Evolutionary conservation across 2,797 vertebrate species (phyloP).

Genomic region (Chelon auratus): DNA sequence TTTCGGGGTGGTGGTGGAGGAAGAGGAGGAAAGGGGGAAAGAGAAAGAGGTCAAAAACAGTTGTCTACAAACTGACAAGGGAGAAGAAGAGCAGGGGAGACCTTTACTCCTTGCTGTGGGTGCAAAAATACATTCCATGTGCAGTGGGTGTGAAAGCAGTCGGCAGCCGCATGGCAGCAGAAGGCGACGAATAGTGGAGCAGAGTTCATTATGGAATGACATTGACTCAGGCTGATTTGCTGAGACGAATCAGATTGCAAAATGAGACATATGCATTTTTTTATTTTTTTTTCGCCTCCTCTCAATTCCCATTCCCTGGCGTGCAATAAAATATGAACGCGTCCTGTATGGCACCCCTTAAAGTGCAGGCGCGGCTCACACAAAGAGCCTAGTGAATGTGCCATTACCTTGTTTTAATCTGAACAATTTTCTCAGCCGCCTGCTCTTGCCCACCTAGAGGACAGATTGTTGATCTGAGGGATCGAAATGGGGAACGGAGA

Average conservation of each 20-base stretch:
- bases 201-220: constrained; percentile 81
- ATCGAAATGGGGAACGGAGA: constrained; percentile 60
- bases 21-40: constrained; percentile 18
- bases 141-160: constrained; percentile 52
- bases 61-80: constrained; percentile 58
- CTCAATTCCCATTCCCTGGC: constrained; percentile 67
- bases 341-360: constrained; percentile 75
- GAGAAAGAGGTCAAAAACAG: constrained; percentile 26
- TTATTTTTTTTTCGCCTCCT: constrained; percentile 9
- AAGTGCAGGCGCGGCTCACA: constrained; percentile 78
- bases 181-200: constrained; percentile 55
- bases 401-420: constrained; percentile 86
- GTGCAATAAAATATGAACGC: constrained; percentile 84
- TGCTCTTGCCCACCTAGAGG: constrained; percentile 64
- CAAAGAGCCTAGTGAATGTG: constrained; percentile 80
- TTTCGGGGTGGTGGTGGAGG: constrained; percentile 32
- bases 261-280: constrained; percentile 79
- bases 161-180: constrained; percentile 50
- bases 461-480: constrained; percentile 78
- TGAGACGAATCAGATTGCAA: constrained; percentile 82
- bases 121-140: constrained; percentile 55
- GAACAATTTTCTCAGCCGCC: constrained; percentile 73
- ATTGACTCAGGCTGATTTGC: constrained; percentile 81
- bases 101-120: constrained; percentile 26
- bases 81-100: constrained; percentile 21